Evolutionary conservation across 2,113 vertebrate species (phyloP).

Genomic region (Manacus vitellinus): DNA sequence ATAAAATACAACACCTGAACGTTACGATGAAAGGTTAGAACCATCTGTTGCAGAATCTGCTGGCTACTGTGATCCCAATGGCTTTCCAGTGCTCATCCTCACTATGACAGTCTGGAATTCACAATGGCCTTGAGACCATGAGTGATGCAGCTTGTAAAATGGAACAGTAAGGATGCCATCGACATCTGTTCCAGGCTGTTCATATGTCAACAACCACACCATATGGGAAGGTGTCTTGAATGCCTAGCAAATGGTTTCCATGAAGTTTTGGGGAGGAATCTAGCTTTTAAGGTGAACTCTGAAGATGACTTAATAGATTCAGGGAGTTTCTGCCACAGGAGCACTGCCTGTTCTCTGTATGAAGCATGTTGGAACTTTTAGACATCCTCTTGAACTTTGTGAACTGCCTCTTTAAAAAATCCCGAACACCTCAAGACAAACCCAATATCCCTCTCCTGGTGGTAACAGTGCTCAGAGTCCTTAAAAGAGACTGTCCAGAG

Average conservation of each 20-base stretch:
- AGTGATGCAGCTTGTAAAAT: not conserved
- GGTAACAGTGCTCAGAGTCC: not conserved
- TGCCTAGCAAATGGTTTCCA: not conserved
- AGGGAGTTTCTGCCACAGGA: not conserved
- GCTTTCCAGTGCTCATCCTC: not conserved
- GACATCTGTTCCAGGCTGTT: not conserved
- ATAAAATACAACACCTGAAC: constrained; percentile 8
- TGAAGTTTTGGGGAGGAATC: not conserved
- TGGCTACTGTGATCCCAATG: not conserved
- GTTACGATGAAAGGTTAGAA: not conserved
- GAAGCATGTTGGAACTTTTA: not conserved
- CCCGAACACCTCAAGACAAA: not conserved
- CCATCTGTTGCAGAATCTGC: not conserved
- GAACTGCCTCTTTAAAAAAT: not conserved
- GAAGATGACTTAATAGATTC: not conserved
- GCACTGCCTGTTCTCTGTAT: not conserved
- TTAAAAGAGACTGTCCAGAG: not conserved
- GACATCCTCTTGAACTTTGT: not conserved
- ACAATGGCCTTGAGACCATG: not conserved
- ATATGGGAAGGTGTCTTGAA: not conserved
- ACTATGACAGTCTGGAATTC: not conserved
- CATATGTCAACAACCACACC: not conserved
- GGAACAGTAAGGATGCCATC: not conserved
- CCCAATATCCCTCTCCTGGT: not conserved
- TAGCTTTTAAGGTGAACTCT: not conserved